Percentiles rank a stretch among this genome's conserved stretches.
Conservation (phyloP, 2,113 vertebrate genomes). For the Spheniscus mendiculus region DNA sequence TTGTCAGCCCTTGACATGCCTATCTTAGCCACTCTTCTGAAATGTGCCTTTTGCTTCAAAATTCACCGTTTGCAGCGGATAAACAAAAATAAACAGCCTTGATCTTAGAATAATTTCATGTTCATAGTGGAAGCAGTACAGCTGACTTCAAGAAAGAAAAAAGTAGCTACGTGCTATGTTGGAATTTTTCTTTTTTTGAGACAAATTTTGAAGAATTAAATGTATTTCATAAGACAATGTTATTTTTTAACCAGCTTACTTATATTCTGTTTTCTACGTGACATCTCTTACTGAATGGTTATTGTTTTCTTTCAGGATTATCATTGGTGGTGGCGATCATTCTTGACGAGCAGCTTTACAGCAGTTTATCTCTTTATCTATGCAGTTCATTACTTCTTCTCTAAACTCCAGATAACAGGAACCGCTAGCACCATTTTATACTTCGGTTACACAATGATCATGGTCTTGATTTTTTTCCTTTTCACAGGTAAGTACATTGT, state of each 20-base stretch:
- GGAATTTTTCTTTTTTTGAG: background rate
- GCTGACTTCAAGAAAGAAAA: background rate
- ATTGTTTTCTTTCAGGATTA: slow-evolving; percentile 80
- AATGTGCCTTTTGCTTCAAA: background rate
- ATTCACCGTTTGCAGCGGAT: background rate
- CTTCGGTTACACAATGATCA: slow-evolving; percentile 87
- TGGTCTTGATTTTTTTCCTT: slow-evolving; percentile 88
- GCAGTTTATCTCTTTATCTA: slow-evolving; percentile 89
- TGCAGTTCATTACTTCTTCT: slow-evolving; percentile 86
- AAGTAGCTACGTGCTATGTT: background rate
- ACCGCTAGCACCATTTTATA: slow-evolving; percentile 86
- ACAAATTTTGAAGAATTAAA: background rate
- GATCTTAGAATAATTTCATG: background rate
- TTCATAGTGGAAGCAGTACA: background rate
- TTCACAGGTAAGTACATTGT: slow-evolving; percentile 79
- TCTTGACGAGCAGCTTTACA: slow-evolving; percentile 90
- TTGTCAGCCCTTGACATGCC: background rate
- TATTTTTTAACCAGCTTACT: background rate
- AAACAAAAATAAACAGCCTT: background rate
- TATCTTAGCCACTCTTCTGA: background rate
- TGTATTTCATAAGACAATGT: background rate
- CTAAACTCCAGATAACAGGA: slow-evolving; percentile 85
- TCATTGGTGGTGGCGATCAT: slow-evolving; percentile 91
- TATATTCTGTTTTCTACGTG: background rate
- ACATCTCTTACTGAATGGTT: background rate